A percentile compares a stretch with the other conserved stretches of the same genome.
Conservation (phyloP, 2,888 invertebrate species). For the Gandaritis pyraliata region DNA sequence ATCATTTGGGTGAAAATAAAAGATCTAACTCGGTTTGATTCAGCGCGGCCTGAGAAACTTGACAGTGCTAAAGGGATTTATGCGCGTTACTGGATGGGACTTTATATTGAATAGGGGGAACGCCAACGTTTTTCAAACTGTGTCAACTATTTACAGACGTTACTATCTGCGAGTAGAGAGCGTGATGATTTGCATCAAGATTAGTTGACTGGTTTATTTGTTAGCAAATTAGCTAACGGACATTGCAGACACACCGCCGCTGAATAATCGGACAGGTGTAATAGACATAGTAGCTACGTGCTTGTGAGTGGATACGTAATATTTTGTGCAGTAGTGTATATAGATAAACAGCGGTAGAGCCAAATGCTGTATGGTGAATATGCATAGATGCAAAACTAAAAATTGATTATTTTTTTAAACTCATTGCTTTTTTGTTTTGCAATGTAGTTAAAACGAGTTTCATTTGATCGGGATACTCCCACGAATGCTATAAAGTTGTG, state of each 20-base stretch:
- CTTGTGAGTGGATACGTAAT: too few relatives aligned
- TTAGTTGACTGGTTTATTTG: conserved; percentile 41
- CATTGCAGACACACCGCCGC: conserved; percentile 26
- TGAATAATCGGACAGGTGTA: conserved; percentile 24
- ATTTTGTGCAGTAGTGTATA: too few relatives aligned
- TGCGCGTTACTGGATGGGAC: background rate
- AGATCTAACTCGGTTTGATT: background rate
- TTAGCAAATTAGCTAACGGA: conserved; percentile 19
- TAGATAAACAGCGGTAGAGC: too few relatives aligned
- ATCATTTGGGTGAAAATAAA: background rate
- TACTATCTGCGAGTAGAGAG: conserved; percentile 44
- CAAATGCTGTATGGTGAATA: too few relatives aligned
- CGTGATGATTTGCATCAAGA: conserved; percentile 37
- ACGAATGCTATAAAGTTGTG: too few relatives aligned
- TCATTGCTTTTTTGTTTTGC: too few relatives aligned
- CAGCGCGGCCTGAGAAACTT: background rate
- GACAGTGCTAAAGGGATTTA: background rate
- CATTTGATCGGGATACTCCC: too few relatives aligned
- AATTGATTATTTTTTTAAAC: too few relatives aligned
- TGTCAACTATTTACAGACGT: conserved; percentile 59
- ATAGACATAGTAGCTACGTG: background rate
- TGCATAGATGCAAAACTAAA: too few relatives aligned
- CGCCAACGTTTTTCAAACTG: conserved; percentile 58
- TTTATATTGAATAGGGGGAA: conserved; percentile 35
- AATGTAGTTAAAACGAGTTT: too few relatives aligned